phyloP scores from a whole-genome alignment of 92 coral and sea anemone species.

The Parazoanthus atlanticus region DNA sequence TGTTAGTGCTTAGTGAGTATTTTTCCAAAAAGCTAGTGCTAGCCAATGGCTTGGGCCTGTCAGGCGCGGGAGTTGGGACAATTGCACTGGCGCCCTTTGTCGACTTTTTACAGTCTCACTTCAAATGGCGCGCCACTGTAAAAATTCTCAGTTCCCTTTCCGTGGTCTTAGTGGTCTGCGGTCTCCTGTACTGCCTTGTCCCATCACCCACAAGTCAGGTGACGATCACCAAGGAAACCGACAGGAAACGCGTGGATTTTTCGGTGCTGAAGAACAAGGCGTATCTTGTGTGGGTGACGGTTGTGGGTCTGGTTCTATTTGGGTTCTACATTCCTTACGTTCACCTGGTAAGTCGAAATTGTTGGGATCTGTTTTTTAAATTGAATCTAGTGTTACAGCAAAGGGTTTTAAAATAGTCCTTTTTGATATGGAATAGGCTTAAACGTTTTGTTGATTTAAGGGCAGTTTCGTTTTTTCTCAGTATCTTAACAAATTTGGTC shows the following conservation, averaged over 20 bases:
- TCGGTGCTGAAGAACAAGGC: constrained; percentile 84
- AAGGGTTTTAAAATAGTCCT: too few relatives aligned
- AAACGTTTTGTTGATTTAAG: too few relatives aligned
- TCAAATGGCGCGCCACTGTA: constrained; percentile 77
- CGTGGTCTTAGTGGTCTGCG: constrained; percentile 58
- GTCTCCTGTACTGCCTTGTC: constrained; percentile 68
- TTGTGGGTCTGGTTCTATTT: constrained; percentile 74
- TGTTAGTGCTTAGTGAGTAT: constrained; percentile 70
- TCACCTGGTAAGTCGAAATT: constrained; percentile 71
- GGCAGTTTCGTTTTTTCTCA: too few relatives aligned
- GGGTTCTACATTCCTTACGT: constrained; percentile 91
- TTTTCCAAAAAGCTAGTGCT: constrained; percentile 74
- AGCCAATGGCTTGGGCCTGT: constrained; percentile 85
- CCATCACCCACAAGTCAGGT: constrained; percentile 54
- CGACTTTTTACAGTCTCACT: constrained; percentile 64
- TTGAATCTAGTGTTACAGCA: too few relatives aligned
- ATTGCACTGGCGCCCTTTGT: constrained; percentile 79
- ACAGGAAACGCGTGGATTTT: constrained; percentile 42
- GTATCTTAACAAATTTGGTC: too few relatives aligned
- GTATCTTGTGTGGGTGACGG: constrained; percentile 68
- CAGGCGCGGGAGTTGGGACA: constrained; percentile 95
- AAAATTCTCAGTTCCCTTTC: constrained; percentile 77
- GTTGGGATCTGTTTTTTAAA: background rate
- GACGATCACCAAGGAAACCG: constrained; percentile 24
- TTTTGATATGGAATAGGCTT: too few relatives aligned